Base-by-base conservation (phyloP, 1,140 invertebrate species). In the Hyposmocoma kahamanoa region DNA sequence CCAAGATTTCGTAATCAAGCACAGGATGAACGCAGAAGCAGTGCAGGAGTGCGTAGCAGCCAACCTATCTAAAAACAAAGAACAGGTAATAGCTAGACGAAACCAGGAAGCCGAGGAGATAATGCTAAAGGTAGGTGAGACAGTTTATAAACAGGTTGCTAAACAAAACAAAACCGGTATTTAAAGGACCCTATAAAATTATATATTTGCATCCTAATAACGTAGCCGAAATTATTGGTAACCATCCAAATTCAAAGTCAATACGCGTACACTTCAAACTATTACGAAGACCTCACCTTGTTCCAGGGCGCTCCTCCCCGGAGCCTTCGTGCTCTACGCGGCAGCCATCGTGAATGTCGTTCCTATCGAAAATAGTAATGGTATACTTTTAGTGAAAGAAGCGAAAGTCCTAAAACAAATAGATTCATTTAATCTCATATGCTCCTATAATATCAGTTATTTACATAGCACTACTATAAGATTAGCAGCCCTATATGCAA, bases 111-210 rank as follows among this genome's bases (percentile, higher is more conserved):
- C 59, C 9, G 59, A 66, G 39, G 26, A 34, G 10, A 8, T 50
- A 22, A 30, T 20, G 1, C 56, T 61, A 20, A 67, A 63, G 36
- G 58, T 63, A 58, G 64, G 60, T 42, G 57, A 67, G 42, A 56
- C 38, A 28, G 62, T 66, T 1, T 66, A 50, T 42, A 66, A 62
- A 28, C 59, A 57, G 32, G 60, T 63, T 6, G 58, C 55, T 0
- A 67, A 62, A 61, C 17, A 64, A 64, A 49, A 58, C 49, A 0
- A 55, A 64, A 38, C 58, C 65, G 11, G 52, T 56, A 15, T 63
- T 60, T 39, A 56, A 56, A 59, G 56, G 64, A 9, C 64, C 60
- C 3, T 63, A 67, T 52, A 67, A 55, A 19, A 61, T 63, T 3
- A 56, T 67, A 20, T 53, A 57, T 22, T 20, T 67, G 2, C 64